Percentiles rank a stretch among this genome's conserved stretches.
These are phyloP conservation scores for Nebria salina DNA, from an alignment of 2,888 invertebrate genomes.

Conservation along the genomic window DNA sequence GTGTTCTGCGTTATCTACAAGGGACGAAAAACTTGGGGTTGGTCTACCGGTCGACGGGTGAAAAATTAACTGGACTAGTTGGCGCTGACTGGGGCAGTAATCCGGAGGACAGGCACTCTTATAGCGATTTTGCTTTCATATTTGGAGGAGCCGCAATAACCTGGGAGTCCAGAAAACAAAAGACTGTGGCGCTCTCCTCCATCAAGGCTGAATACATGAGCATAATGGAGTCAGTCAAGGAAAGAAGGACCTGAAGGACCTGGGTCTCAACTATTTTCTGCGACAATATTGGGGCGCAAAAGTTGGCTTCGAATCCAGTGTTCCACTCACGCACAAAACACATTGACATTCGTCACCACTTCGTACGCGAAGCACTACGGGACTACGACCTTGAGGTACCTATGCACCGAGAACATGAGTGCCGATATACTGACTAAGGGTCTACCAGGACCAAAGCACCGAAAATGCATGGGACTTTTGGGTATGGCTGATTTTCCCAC, in stretches of 20 bases:
- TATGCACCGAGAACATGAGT: too few species aligned
- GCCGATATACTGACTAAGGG: too few species aligned
- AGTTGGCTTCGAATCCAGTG: too few species aligned
- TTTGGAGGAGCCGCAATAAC: neutral
- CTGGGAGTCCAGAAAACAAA: neutral
- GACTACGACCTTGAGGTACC: too few species aligned
- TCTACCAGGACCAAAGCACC: too few species aligned
- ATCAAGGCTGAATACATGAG: neutral
- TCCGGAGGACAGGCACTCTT: neutral
- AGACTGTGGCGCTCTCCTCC: neutral
- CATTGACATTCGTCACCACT: too few species aligned
- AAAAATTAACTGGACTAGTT: neutral
- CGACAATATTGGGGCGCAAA: too few species aligned
- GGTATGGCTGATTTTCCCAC: too few species aligned
- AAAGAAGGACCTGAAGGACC: neutral
- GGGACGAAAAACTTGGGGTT: neutral
- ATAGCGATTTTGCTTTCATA: neutral
- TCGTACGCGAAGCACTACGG: too few species aligned
- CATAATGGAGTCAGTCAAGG: neutral
- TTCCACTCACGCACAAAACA: too few species aligned
- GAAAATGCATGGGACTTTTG: too few species aligned
- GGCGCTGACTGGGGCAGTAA: neutral
- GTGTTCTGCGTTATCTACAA: neutral
- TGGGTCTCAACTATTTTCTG: neutral
- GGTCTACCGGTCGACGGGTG: neutral